Evolutionary conservation across 2,888 invertebrate genomes (phyloP).

Genomic region (Clitarchus hookeri): DNA sequence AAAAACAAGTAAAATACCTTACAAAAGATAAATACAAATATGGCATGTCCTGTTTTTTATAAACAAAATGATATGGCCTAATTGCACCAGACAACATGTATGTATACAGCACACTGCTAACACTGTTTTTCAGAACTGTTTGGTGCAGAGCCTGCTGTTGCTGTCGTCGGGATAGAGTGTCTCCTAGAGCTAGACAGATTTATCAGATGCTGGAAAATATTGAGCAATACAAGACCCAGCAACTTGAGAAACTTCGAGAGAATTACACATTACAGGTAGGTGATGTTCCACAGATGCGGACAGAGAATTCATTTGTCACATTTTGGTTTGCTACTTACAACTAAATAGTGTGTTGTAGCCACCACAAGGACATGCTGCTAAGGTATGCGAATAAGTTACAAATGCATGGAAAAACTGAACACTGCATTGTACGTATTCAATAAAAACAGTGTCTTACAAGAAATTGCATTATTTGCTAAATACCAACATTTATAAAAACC

Average conservation of each 20-base stretch:
- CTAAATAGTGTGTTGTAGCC: neutral
- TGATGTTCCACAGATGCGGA: neutral
- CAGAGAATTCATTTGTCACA: neutral
- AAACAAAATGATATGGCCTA: too few species aligned
- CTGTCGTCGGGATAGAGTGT: slow-evolving; percentile 69
- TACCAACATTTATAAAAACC: too few species aligned
- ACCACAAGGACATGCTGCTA: neutral
- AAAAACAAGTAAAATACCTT: too few species aligned
- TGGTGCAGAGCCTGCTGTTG: slow-evolving; percentile 76
- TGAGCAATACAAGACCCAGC: slow-evolving; percentile 86
- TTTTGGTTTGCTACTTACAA: neutral
- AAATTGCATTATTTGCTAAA: too few species aligned
- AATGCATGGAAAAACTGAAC: neutral
- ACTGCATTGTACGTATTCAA: too few species aligned
- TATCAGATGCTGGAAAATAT: slow-evolving; percentile 88
- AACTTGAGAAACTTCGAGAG: slow-evolving; percentile 84
- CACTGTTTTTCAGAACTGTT: slow-evolving; percentile 64
- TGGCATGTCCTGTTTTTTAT: too few species aligned
- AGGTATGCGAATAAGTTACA: neutral
- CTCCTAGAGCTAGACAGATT: slow-evolving; percentile 81
- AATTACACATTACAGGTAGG: slow-evolving; percentile 87
- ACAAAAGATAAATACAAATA: too few species aligned
- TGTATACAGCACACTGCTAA: too few species aligned
- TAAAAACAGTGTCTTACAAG: too few species aligned
- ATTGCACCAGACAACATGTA: too few species aligned